phyloP scores from a whole-genome alignment of 2,113 vertebrate species.

The Pseudonaja textilis region DNA sequence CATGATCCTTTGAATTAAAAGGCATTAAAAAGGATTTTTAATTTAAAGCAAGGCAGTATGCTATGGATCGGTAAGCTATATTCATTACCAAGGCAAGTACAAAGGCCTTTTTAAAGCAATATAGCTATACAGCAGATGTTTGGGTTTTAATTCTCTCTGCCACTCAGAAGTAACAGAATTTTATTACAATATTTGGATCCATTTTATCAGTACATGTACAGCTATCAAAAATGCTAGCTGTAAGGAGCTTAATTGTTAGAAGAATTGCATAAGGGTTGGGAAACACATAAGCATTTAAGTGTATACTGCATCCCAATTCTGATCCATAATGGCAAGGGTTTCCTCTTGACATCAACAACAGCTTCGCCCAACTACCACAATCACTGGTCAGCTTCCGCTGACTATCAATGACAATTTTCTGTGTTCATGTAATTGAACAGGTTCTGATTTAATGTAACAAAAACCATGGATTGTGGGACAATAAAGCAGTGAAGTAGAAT shows the following conservation, averaged over 20 bases:
- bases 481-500: neutral
- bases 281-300: too few species aligned
- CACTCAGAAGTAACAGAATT: constrained; percentile 30
- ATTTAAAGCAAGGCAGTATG: constrained; percentile 50
- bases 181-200: constrained; percentile 49
- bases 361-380: neutral
- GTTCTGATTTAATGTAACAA: neutral
- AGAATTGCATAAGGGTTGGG: neutral
- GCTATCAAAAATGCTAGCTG: neutral
- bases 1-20: constrained; percentile 54
- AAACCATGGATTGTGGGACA: neutral
- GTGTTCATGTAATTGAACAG: constrained; percentile 20
- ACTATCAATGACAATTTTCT: neutral
- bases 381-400: neutral
- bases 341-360: neutral
- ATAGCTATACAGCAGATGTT: constrained; percentile 59
- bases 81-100: constrained; percentile 54
- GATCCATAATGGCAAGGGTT: neutral
- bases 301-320: neutral
- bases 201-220: constrained; percentile 16
- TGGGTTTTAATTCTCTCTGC: constrained; percentile 29
- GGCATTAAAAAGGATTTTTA: constrained; percentile 59
- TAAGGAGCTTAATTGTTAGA: neutral
- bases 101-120: constrained; percentile 44
- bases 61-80: constrained; percentile 62